Evolutionary conservation across 2,888 invertebrate genomes (phyloP).

Genomic region (Ochlodes sylvanus): DNA sequence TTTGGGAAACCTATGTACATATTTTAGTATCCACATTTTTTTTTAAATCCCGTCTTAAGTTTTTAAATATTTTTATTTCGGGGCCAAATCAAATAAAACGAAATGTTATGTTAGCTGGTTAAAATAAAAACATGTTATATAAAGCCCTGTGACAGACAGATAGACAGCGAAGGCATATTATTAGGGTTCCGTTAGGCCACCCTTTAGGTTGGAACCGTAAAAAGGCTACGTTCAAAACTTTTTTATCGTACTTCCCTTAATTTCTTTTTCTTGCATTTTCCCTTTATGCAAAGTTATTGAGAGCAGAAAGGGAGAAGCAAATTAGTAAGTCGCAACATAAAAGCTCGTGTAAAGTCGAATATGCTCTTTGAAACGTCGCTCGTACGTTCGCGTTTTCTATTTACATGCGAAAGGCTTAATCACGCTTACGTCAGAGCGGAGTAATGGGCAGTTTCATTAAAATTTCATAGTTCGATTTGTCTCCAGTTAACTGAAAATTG

Average conservation of each 20-base stretch:
- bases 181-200: too few species aligned
- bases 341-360: slow-evolving; percentile 39
- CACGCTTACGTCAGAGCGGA: slow-evolving; percentile 17
- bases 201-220: too few species aligned
- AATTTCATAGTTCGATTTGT: slow-evolving; percentile 6
- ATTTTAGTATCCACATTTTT: too few species aligned
- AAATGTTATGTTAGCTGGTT: too few species aligned
- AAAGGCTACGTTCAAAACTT: too few species aligned
- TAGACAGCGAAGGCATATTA: too few species aligned
- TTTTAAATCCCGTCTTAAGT: too few species aligned
- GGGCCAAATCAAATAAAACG: too few species aligned
- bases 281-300: slow-evolving; percentile 1
- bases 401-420: slow-evolving; percentile 39
- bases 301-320: slow-evolving; percentile 9
- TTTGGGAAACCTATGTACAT: too few species aligned
- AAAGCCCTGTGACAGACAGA: too few species aligned
- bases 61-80: too few species aligned
- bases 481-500: slow-evolving; percentile 3
- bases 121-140: too few species aligned
- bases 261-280: background rate
- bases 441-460: slow-evolving; percentile 9
- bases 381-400: slow-evolving; percentile 35
- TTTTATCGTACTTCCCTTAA: background rate
- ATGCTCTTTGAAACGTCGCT: slow-evolving; percentile 34
- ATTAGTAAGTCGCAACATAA: slow-evolving; percentile 39